These are phyloP conservation scores for Calliscelio sp. DNA, from an alignment of 2,888 invertebrate species.

Conservation along the genomic window DNA sequence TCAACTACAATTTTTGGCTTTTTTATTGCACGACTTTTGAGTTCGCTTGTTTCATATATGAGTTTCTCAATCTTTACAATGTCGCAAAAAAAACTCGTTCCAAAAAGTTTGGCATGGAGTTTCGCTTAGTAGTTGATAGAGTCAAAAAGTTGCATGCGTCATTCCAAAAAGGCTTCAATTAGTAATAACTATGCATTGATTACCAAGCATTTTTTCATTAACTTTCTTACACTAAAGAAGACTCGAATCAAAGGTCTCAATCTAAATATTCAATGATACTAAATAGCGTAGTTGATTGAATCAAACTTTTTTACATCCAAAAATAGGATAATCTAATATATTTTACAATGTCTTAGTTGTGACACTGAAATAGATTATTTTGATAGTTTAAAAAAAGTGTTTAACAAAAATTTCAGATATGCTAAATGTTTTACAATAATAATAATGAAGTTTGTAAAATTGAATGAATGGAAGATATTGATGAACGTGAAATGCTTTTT, in stretches of 20 bases:
- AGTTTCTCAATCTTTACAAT: constrained; percentile 15
- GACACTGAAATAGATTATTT: too few relatives aligned
- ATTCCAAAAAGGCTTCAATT: constrained; percentile 21
- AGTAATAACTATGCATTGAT: constrained; percentile 28
- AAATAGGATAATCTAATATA: too few relatives aligned
- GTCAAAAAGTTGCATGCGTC: constrained; percentile 19
- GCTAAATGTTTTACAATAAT: background rate
- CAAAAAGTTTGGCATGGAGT: constrained; percentile 17
- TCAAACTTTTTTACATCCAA: too few relatives aligned
- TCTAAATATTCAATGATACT: too few relatives aligned
- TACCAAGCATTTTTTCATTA: constrained; percentile 12
- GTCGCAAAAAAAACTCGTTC: background rate
- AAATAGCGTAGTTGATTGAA: too few relatives aligned
- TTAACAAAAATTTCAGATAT: background rate
- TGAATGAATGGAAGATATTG: too few relatives aligned
- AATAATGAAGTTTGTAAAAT: background rate
- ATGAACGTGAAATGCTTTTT: constrained; percentile 20
- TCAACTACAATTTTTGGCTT: constrained; percentile 23
- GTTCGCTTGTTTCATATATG: constrained; percentile 12
- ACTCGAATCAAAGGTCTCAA: too few relatives aligned
- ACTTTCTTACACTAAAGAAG: too few relatives aligned
- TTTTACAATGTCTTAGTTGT: too few relatives aligned
- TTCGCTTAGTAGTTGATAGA: constrained; percentile 16
- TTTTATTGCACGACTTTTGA: constrained; percentile 36
- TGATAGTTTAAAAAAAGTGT: too few relatives aligned